Evolutionary conservation across 2,888 invertebrate genomes (phyloP).

Genomic region (Perdita meconis): DNA sequence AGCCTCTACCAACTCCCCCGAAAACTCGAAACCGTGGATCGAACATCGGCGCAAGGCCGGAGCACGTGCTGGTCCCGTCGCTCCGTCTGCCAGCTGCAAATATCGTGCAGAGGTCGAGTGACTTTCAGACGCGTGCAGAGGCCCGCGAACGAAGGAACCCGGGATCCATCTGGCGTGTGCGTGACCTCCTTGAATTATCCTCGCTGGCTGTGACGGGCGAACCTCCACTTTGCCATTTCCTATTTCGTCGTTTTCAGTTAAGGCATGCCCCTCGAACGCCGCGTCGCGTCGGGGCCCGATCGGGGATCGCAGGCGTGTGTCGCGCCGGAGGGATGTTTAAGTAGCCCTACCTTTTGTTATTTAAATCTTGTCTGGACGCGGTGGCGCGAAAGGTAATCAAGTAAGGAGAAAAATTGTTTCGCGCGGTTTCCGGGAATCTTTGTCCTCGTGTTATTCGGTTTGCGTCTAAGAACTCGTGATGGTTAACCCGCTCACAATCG

Average conservation of each 20-base stretch:
- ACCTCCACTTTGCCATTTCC: conserved; percentile 40
- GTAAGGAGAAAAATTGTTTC: no score
- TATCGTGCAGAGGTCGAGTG: conserved; percentile 60
- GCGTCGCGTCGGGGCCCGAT: not conserved
- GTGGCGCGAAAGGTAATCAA: no score
- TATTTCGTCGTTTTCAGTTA: conserved; percentile 24
- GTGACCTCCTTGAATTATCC: conserved; percentile 82
- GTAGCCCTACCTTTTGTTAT: conserved; percentile 17
- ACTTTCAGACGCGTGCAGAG: conserved; percentile 50
- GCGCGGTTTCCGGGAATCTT: no score
- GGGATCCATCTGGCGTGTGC: conserved; percentile 83
- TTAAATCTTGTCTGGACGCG: conserved; percentile 14
- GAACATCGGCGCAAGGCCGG: no score
- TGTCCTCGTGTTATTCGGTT: no score
- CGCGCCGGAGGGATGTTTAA: not conserved
- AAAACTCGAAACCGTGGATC: no score
- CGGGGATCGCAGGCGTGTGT: not conserved
- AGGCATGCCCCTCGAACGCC: no score
- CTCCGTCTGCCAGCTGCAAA: conserved; percentile 74
- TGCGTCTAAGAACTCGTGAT: no score
- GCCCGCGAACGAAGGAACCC: conserved; percentile 59
- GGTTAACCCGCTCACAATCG: no score
- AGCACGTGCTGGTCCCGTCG: conserved; percentile 65
- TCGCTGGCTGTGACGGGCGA: conserved; percentile 56
- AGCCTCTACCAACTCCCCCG: no score